Conservation (phyloP, 2,797 vertebrate species). For the Brachymystax lenok region DNA sequence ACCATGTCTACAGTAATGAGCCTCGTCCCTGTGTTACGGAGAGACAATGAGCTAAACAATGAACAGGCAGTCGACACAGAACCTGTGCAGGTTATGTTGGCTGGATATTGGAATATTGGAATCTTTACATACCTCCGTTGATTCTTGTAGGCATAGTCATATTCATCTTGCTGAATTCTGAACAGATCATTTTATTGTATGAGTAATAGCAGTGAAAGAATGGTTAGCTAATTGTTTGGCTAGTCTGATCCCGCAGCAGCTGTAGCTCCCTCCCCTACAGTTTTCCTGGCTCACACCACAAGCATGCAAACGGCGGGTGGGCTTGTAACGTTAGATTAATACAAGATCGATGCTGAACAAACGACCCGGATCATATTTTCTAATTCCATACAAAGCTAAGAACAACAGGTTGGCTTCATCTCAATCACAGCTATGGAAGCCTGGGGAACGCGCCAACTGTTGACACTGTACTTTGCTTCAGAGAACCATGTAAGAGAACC, state of each 20-base stretch:
- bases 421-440: not conserved
- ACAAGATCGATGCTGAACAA: not conserved
- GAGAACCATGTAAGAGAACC: not conserved
- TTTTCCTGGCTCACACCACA: not conserved
- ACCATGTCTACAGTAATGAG: conserved; percentile 19
- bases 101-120: not conserved
- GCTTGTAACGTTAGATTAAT: not conserved
- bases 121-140: not conserved
- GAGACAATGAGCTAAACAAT: not conserved
- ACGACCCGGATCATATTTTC: conserved; percentile 3
- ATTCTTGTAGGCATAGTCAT: not conserved
- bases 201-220: not conserved
- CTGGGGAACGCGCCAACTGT: not conserved
- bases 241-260: not conserved
- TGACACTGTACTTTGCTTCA: not conserved
- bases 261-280: not conserved
- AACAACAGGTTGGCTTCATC: not conserved
- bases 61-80: not conserved
- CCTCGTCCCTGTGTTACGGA: not conserved
- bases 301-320: conserved; percentile 1
- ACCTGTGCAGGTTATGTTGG: not conserved
- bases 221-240: not conserved
- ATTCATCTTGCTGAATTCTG: not conserved
- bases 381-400: not conserved
- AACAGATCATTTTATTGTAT: not conserved